These are phyloP conservation scores for Scytalopus superciliaris DNA, from an alignment of 2,113 vertebrate species.

Conservation along the genomic window DNA sequence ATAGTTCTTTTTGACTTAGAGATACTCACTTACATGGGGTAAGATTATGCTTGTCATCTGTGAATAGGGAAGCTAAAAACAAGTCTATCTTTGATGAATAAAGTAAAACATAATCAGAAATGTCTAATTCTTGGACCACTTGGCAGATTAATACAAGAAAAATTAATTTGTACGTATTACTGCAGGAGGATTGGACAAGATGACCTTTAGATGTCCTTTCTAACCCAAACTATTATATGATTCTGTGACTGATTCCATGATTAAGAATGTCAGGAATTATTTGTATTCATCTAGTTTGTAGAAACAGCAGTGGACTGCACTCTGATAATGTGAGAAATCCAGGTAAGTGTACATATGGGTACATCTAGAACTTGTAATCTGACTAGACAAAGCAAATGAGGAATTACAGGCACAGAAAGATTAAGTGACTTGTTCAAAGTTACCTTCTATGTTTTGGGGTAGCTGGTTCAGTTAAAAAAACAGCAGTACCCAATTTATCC, in stretches of 20 bases:
- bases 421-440: neutral
- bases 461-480: neutral
- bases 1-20: conserved; percentile 12
- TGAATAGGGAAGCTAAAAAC: neutral
- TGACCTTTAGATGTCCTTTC: neutral
- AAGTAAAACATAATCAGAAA: neutral
- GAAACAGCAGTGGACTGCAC: neutral
- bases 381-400: neutral
- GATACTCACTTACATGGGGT: neutral
- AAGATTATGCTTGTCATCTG: neutral
- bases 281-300: neutral
- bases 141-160: neutral
- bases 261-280: neutral
- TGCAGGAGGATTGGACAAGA: neutral
- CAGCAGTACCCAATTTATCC: neutral
- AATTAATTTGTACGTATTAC: neutral
- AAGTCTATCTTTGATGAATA: neutral
- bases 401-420: neutral
- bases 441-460: neutral
- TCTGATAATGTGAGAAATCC: neutral
- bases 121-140: neutral
- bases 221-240: neutral
- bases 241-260: neutral
- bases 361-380: neutral
- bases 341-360: neutral